These are phyloP conservation scores for Lerista edwardsae DNA, from an alignment of 2,797 vertebrate species.

Conservation along the genomic window DNA sequence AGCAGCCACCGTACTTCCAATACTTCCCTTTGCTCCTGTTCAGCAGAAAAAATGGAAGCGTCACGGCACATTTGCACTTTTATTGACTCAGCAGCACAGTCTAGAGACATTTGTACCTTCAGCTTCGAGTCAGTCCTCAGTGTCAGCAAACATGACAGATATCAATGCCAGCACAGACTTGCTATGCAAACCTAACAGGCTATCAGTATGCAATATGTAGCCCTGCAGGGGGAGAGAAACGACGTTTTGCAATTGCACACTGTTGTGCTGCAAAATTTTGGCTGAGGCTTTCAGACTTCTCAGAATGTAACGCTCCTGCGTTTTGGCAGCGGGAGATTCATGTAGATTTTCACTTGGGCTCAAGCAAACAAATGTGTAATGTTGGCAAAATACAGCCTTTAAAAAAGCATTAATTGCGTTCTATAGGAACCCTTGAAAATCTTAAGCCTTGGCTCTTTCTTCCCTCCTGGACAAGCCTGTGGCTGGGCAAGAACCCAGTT, in stretches of 20 bases:
- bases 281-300: neutral
- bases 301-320: neutral
- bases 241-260: neutral
- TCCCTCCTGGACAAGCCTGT: neutral
- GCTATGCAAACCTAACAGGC: neutral
- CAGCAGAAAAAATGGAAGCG: neutral
- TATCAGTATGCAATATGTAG: neutral
- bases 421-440: neutral
- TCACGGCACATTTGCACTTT: neutral
- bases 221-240: neutral
- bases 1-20: neutral
- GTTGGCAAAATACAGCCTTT: neutral
- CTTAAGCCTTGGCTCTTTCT: neutral
- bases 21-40: neutral
- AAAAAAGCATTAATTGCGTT: neutral
- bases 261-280: neutral
- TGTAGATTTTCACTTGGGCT: neutral
- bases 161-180: neutral
- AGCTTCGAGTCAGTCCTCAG: too few species aligned
- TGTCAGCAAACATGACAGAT: neutral
- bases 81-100: neutral
- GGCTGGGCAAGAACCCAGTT: neutral
- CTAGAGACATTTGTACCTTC: neutral
- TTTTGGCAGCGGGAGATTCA: neutral
- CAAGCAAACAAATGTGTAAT: neutral